Evolutionary conservation across 2,797 vertebrate species (phyloP), one percentile per base, ranked within the genome.

Genomic region (Cossypha niveicapilla): DNA sequence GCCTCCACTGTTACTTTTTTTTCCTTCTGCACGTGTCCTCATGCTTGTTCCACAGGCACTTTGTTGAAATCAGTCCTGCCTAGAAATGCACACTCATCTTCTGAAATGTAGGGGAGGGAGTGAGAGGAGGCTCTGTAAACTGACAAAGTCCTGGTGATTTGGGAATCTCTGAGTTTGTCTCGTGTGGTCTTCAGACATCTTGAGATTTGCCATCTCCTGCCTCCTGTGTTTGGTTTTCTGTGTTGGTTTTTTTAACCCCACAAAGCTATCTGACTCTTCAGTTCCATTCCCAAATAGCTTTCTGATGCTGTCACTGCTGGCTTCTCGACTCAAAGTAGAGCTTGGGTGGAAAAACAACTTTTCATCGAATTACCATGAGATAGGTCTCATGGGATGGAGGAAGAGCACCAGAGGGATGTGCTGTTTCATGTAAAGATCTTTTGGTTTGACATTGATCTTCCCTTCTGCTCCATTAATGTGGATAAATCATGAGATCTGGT

Each of bases 251-350:
- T 87, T 93, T 95, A 96, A 73, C 88, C 91, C 91, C 81, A 37
- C 71, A 48, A 54, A 87, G 27, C 81, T 66, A 23, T 67, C 56
- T 76, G 71, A 71, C 44, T 73, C 74, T 70, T 66, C 86, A 34
- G 73, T 73, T 88, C 63, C 56, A 10, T 92, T 94, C 86, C 93
- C 74, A 87, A 85, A 96, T 93, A 94, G 27, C 63, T 67, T 93
- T 86, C 88, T 84, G 42, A 81, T 93, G 88, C 71, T 92, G 94
- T 96, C 92, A 91, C 67, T 51, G 53, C 86, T 93, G 92, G 84
- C 80, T 76, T 93, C 78, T 78, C 30, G 41, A 73, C 67, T 89
- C 34, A 54, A 90, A 93, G 70, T 56, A 70, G 51, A 89, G 18
- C 51, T 95, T 79, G 68, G 63, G 34, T 76, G 86, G 93, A 93